Evolutionary conservation across 1,140 invertebrate genomes (phyloP).

Genomic region (Forficula auricularia): DNA sequence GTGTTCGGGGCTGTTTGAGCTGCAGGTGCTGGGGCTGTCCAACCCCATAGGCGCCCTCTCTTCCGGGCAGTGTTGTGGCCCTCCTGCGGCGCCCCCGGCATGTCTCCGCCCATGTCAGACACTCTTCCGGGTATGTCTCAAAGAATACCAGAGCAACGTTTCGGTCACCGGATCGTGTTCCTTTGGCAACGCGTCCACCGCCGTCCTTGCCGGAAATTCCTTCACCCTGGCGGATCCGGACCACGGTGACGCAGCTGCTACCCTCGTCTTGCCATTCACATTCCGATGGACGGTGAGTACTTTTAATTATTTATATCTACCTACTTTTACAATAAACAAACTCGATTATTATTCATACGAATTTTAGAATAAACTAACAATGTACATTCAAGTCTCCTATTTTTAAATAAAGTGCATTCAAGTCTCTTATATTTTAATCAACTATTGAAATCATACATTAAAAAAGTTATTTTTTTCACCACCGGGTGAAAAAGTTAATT

Average conservation of each 20-base stretch:
- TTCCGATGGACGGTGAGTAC: conserved; percentile 79
- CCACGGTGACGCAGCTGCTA: conserved; percentile 31
- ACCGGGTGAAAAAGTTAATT: no score
- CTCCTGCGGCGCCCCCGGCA: conserved; percentile 25
- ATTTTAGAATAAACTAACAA: no score
- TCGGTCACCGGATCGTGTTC: conserved; percentile 67
- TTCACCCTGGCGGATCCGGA: conserved; percentile 67
- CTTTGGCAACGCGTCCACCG: conserved; percentile 72
- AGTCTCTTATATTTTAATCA: no score
- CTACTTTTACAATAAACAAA: not conserved
- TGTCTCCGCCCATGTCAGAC: conserved; percentile 54
- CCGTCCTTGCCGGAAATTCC: conserved; percentile 67
- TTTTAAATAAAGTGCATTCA: no score
- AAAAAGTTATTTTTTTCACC: no score
- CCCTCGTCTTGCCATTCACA: conserved; percentile 64
- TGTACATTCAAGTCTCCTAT: no score
- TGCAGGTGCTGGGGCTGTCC: conserved; percentile 74
- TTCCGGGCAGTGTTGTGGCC: conserved; percentile 65
- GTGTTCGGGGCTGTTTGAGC: conserved; percentile 74
- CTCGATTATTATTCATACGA: no score
- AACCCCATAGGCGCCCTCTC: conserved; percentile 67
- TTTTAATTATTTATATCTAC: not conserved
- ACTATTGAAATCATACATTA: no score
- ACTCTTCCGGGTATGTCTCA: conserved; percentile 71
- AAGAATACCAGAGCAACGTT: conserved; percentile 77